Conservation (phyloP, 2,888 invertebrate species). For the Parascotia fuliginaria region DNA sequence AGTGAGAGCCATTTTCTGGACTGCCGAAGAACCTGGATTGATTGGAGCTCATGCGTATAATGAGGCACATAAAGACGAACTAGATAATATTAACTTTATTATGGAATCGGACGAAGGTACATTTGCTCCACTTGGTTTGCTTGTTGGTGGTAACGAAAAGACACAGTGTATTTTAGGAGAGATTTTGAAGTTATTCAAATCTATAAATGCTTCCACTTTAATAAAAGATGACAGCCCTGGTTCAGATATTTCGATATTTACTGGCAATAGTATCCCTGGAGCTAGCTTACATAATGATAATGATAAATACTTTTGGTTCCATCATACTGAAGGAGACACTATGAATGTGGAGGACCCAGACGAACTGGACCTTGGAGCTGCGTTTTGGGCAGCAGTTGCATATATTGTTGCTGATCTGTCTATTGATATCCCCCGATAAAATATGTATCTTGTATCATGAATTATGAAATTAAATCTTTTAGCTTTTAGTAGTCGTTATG, state of each 20-base stretch:
- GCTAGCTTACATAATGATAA: conserved; percentile 89
- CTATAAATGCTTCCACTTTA: conserved; percentile 89
- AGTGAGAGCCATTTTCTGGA: conserved; percentile 91
- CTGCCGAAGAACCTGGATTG: conserved; percentile 91
- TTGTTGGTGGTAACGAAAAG: conserved; percentile 86
- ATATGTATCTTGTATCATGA: no score
- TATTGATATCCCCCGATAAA: conserved; percentile 86
- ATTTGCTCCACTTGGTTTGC: conserved; percentile 90
- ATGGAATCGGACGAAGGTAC: conserved; percentile 95
- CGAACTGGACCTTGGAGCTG: conserved; percentile 90
- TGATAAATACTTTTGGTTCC: conserved; percentile 90
- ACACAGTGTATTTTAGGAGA: conserved; percentile 89
- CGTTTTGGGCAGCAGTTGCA: conserved; percentile 91
- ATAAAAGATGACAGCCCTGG: conserved; percentile 85
- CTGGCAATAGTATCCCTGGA: conserved; percentile 88
- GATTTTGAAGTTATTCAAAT: conserved; percentile 87
- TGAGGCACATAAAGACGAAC: conserved; percentile 82
- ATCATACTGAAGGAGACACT: conserved; percentile 92
- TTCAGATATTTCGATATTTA: conserved; percentile 89
- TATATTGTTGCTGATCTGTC: conserved; percentile 92
- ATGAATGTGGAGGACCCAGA: conserved; percentile 90
- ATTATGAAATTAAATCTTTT: no score
- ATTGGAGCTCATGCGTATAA: conserved; percentile 89
- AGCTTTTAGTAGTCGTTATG: no score
- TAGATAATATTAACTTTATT: conserved; percentile 89